Percentiles rank a stretch among this genome's conserved stretches.
phyloP scores from a whole-genome alignment of 2,797 vertebrate genomes.

The Halcyon chelicuti region DNA sequence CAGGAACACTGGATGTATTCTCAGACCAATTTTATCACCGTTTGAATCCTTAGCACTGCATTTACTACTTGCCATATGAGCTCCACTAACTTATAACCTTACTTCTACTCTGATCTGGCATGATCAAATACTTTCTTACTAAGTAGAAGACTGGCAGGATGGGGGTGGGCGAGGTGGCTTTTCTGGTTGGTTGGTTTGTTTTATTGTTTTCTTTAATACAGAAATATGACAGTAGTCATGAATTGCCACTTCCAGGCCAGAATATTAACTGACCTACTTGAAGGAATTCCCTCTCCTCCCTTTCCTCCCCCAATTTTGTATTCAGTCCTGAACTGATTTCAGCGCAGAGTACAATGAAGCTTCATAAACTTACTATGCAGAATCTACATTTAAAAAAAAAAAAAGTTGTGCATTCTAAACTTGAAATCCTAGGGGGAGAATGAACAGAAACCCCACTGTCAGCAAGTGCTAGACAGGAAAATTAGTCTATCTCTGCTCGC shows the following conservation, averaged over 20 bases:
- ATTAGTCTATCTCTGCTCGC: neutral
- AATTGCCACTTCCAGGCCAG: neutral
- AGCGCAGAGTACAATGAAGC: neutral
- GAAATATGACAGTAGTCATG: neutral
- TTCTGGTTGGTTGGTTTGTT: too few species aligned
- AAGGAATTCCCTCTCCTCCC: neutral
- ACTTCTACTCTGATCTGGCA: neutral
- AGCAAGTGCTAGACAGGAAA: neutral
- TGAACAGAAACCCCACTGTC: neutral
- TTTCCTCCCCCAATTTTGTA: neutral
- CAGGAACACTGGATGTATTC: neutral
- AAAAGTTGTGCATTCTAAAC: neutral
- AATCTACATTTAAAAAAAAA: neutral
- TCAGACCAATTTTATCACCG: neutral
- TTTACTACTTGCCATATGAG: neutral
- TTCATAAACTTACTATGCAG: neutral
- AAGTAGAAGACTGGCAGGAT: neutral
- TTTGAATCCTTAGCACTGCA: neutral
- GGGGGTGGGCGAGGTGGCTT: fast-evolving
- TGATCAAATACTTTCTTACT: neutral
- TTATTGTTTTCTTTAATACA: neutral
- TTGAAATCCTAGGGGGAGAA: neutral
- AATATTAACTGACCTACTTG: neutral
- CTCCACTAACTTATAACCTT: neutral
- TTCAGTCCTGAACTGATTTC: neutral